Evolutionary conservation across 2,888 invertebrate genomes (phyloP), one percentile per base, ranked within the genome.

Genomic region (Cyaniris semiargus): DNA sequence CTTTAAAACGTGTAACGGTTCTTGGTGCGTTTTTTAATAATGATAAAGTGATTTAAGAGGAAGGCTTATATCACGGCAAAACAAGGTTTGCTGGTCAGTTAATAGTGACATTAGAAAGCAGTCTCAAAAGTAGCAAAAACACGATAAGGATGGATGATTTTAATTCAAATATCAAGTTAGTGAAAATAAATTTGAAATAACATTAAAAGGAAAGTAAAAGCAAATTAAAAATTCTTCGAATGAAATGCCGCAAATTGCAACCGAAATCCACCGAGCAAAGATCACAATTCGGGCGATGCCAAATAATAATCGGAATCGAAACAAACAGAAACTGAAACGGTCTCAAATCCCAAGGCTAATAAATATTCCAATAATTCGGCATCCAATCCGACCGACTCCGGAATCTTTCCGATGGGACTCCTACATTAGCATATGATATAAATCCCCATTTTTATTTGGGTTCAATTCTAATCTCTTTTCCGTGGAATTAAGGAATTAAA

Each of bases 311-410:
- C 85, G 81, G 80, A 83, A 81, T 79, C 58, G 81, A 80, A 80
- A 81, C 82, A 79, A 83, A 81, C 83, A 81, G 83, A 83, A 84
- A 83, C 83, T 83, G 80, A 81, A 81, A 82, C 81, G 72, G 38
- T 44, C 84, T 85, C 83, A 83, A 88, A 84, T 90, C 92, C 90
- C 89, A 82, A 82, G 84, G 80, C 90, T 90, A 90, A 91, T 91
- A 92, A 90, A 92, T 92, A 92, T 91, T 90, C 92, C 90, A 89
- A 90, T 90, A 90, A 90, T 88, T 90, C 87, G 86, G 86, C 87
- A 88, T 89, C 89, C 91, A 89, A 91, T 90, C 89, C 90, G 86
- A 83, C 84, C 83, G 86, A 85, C 86, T 86, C 85, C 85, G 83
- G 86, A 91, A 91, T 92, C 90, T 90, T 91, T 89, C 91, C 90